Conservation (phyloP, 53 echinoderm and acorn worm genomes). For the Luidia sarsii region DNA sequence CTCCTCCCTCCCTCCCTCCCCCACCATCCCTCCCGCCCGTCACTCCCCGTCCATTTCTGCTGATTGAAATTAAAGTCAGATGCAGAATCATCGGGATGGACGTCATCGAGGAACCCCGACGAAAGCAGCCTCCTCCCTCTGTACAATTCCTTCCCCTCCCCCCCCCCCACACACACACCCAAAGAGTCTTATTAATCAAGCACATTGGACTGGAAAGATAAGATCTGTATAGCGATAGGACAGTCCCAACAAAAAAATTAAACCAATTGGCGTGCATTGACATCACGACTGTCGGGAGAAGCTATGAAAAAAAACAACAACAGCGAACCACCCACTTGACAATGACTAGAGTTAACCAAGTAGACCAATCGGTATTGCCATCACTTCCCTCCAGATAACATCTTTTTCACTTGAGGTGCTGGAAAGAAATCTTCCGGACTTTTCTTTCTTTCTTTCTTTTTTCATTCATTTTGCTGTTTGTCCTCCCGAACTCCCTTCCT, state of each 20-base stretch:
- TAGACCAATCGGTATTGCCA: slow-evolving; percentile 23
- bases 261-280: slow-evolving; percentile 12
- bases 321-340: too few species aligned
- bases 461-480: slow-evolving; percentile 8
- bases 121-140: too few species aligned
- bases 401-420: slow-evolving; percentile 33
- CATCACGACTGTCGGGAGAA: neutral
- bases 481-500: too few species aligned
- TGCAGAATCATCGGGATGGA: slow-evolving; percentile 3
- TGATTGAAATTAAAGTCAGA: slow-evolving; percentile 53
- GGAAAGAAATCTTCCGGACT: neutral
- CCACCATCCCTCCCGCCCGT: slow-evolving; percentile 29
- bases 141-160: neutral
- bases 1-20: slow-evolving; percentile 29
- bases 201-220: slow-evolving; percentile 50
- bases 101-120: too few species aligned
- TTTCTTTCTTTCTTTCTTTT: neutral
- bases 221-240: slow-evolving; percentile 28
- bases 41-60: slow-evolving; percentile 47
- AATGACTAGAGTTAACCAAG: slow-evolving; percentile 38
- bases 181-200: slow-evolving; percentile 41
- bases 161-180: neutral
- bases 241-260: slow-evolving; percentile 38
- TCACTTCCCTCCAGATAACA: slow-evolving; percentile 37
- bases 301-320: slow-evolving; percentile 1